Percentiles rank a stretch among this genome's conserved stretches.
Evolutionary conservation across 2,797 vertebrate species (phyloP).

Genomic region (Ptychadena robeensis): DNA sequence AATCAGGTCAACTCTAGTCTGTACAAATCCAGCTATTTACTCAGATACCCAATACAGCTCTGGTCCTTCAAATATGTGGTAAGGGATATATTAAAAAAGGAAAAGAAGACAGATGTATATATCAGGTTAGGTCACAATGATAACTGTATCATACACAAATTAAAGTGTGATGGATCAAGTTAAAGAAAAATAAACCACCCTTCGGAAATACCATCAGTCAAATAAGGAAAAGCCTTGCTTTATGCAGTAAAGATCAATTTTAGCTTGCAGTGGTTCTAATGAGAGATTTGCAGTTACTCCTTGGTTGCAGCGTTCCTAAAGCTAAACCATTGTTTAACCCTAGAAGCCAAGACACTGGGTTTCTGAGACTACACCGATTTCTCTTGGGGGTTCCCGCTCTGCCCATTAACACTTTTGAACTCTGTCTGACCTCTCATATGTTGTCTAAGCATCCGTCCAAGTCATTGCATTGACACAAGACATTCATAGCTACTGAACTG

Average conservation of each 20-base stretch:
- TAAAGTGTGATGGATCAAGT: neutral
- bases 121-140: neutral
- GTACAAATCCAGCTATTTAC: neutral
- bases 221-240: neutral
- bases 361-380: neutral
- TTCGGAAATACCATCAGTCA: neutral
- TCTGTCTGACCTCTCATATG: too few species aligned
- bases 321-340: neutral
- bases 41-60: conserved; percentile 6
- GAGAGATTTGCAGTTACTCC: neutral
- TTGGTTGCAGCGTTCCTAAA: neutral
- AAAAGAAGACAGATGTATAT: neutral
- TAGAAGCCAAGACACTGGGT: neutral
- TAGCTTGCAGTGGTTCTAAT: neutral
- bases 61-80: neutral
- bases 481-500: neutral
- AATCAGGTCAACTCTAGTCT: neutral
- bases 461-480: too few species aligned
- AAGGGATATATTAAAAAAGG: neutral
- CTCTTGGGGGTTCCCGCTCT: neutral
- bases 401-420: neutral
- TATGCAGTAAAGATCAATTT: neutral
- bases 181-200: neutral
- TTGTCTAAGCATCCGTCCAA: too few species aligned
- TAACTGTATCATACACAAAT: neutral